phyloP scores from a whole-genome alignment of 2,797 vertebrate species.

The Taeniopygia guttata region DNA sequence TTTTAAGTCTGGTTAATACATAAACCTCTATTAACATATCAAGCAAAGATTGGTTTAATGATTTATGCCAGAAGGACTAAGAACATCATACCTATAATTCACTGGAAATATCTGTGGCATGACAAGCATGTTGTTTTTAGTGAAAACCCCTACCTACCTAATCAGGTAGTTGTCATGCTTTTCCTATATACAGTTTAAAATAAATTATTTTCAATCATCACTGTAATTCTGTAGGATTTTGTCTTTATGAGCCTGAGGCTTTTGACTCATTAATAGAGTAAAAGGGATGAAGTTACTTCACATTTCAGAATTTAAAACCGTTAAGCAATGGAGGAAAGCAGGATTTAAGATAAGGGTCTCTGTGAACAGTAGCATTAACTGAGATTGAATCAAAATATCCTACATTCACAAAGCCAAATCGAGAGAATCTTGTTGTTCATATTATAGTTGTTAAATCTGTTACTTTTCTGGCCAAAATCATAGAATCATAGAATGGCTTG shows the following conservation, averaged over 20 bases:
- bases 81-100: background rate
- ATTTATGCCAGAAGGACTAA: background rate
- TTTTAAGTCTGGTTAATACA: background rate
- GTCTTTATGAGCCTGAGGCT: background rate
- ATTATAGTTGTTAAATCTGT: background rate
- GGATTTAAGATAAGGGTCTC: background rate
- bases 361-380: background rate
- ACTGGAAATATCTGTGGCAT: background rate
- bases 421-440: background rate
- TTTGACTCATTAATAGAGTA: background rate
- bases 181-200: background rate
- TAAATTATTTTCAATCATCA: background rate
- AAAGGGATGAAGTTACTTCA: background rate
- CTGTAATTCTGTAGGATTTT: background rate
- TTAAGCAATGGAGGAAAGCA: background rate
- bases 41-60: background rate
- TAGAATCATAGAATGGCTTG: background rate
- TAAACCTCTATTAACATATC: background rate
- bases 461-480: background rate
- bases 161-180: background rate
- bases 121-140: accelerated
- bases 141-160: background rate
- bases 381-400: background rate
- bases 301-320: background rate
- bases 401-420: background rate